Conservation (phyloP, 2,797 vertebrate genomes). For the Florisuga fusca region DNA sequence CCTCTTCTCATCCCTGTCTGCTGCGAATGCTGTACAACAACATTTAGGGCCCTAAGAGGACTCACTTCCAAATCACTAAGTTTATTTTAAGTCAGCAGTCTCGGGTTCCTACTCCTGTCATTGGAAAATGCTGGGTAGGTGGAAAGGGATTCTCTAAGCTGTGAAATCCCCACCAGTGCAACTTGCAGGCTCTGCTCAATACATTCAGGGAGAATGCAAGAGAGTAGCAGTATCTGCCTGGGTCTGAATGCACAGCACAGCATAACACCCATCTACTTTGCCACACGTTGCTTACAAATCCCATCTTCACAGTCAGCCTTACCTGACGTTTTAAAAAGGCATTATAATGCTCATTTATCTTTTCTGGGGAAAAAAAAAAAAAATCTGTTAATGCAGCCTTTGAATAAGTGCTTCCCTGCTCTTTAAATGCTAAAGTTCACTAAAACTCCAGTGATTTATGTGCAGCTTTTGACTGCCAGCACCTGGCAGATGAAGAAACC, state of each 20-base stretch:
- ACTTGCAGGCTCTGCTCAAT: not conserved
- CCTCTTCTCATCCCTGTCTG: not conserved
- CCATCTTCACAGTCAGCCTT: conserved; percentile 1
- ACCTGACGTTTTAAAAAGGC: conserved; percentile 61
- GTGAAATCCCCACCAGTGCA: not conserved
- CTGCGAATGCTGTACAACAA: not conserved
- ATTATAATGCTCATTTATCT: conserved; percentile 73
- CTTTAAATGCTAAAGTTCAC: conserved; percentile 81
- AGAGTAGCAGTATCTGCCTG: not conserved
- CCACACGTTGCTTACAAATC: not conserved
- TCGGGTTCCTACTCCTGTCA: not conserved
- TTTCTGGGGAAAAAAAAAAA: conserved; percentile 26
- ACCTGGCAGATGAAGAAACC: conserved; percentile 88
- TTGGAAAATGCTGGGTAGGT: not conserved
- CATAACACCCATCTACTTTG: not conserved
- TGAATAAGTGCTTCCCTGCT: conserved; percentile 70
- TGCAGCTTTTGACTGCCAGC: conserved; percentile 83
- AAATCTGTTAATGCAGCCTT: conserved; percentile 51
- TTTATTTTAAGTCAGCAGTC: not conserved
- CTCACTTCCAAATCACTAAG: not conserved
- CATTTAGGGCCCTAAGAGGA: not conserved
- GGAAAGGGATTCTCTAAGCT: not conserved
- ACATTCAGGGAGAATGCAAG: not conserved
- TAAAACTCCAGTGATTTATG: conserved; percentile 79
- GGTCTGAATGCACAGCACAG: not conserved